Percentiles rank a stretch among this genome's conserved stretches.
These are phyloP conservation scores for Cnemophilus loriae DNA, from an alignment of 2,113 vertebrate species.

Conservation along the genomic window DNA sequence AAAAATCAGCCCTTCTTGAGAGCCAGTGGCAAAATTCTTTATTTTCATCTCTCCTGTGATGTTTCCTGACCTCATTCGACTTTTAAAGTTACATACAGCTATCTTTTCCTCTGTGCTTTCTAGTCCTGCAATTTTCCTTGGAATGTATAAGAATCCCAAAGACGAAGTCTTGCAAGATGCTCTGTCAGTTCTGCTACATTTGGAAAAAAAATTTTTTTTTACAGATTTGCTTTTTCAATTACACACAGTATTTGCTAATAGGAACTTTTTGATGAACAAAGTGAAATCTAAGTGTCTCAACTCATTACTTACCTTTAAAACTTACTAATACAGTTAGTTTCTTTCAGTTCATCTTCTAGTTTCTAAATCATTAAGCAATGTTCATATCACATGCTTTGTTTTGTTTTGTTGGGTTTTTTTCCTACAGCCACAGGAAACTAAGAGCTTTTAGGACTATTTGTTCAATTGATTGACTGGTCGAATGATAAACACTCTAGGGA, in stretches of 20 bases:
- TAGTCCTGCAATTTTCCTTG: background rate
- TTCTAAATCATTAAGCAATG: background rate
- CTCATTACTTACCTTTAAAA: background rate
- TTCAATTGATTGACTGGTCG: background rate
- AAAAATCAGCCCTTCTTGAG: background rate
- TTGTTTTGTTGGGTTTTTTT: background rate
- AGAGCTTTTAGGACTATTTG: background rate
- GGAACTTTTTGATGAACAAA: background rate
- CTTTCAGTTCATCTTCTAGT: background rate
- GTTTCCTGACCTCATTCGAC: background rate
- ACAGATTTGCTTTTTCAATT: background rate
- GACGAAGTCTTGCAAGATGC: background rate
- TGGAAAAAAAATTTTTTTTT: background rate
- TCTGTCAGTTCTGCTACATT: background rate
- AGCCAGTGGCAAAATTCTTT: background rate
- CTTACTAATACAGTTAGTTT: background rate
- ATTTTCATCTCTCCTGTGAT: slow-evolving; percentile 25
- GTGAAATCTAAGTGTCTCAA: background rate
- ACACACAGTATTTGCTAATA: background rate
- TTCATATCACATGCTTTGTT: background rate
- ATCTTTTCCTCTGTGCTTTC: background rate
- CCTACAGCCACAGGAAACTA: background rate
- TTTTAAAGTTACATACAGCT: background rate
- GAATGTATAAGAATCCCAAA: background rate
- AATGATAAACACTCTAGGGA: background rate